These are phyloP conservation scores for Acipenser oxyrinchus DNA, from an alignment of 2,797 vertebrate genomes.

Conservation along the genomic window DNA sequence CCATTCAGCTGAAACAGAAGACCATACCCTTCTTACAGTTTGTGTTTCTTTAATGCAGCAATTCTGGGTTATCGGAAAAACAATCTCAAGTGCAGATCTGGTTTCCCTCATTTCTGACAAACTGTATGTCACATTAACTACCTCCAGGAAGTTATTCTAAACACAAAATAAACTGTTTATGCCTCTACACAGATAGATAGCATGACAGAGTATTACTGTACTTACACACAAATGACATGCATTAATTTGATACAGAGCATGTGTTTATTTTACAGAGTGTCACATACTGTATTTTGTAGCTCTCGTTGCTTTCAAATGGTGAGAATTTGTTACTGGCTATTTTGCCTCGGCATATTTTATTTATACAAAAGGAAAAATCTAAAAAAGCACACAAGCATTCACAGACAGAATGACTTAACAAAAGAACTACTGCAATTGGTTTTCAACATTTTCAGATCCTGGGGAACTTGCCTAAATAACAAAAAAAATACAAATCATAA, in stretches of 20 bases:
- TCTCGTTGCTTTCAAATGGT: not conserved
- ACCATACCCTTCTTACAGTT: conserved; percentile 15
- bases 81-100: conserved; percentile 87
- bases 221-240: conserved; percentile 66
- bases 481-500: too few relatives aligned
- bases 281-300: conserved; percentile 30
- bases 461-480: too few relatives aligned
- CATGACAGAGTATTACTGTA: conserved; percentile 67
- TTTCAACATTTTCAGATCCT: too few relatives aligned
- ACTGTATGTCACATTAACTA: conserved; percentile 87
- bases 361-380: not conserved
- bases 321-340: not conserved
- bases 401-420: not conserved
- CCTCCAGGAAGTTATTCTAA: conserved; percentile 92
- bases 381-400: not conserved
- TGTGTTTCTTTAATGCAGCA: conserved; percentile 63
- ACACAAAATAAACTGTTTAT: conserved; percentile 98
- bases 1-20: not conserved
- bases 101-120: conserved; percentile 92
- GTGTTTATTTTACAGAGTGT: conserved; percentile 63
- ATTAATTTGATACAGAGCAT: conserved; percentile 67
- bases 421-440: too few relatives aligned
- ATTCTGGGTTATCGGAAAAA: conserved; percentile 87
- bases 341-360: not conserved
- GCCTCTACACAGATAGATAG: conserved; percentile 80